A percentile compares a stretch with the other conserved stretches of the same genome.
Conservation (phyloP, 2,797 vertebrate species). For the Tenualosa thibaudeaui region DNA sequence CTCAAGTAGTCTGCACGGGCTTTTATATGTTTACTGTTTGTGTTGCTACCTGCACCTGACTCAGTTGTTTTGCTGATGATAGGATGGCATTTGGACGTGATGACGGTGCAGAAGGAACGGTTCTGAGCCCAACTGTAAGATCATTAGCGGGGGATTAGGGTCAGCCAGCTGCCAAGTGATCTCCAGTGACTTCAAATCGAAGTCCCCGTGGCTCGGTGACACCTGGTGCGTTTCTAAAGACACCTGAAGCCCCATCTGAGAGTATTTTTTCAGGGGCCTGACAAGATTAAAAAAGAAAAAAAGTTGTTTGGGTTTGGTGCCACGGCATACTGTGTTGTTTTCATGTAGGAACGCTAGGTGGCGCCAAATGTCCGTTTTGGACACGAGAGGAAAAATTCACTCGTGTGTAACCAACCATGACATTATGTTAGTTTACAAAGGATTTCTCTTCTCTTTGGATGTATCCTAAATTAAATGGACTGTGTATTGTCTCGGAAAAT, state of each 20-base stretch:
- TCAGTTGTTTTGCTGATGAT: slow-evolving; percentile 14
- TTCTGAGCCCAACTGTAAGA: slow-evolving; percentile 54
- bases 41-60: slow-evolving; percentile 11
- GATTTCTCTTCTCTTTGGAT: not conserved
- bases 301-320: not conserved
- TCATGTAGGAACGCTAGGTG: slow-evolving; percentile 65
- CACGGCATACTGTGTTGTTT: not conserved
- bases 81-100: slow-evolving; percentile 36
- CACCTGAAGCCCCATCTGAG: slow-evolving; percentile 14
- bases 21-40: slow-evolving; percentile 5
- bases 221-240: slow-evolving; percentile 11
- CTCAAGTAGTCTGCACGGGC: not conserved
- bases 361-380: slow-evolving; percentile 60
- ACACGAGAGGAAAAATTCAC: not conserved
- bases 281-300: not conserved
- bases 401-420: slow-evolving; percentile 33
- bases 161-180: slow-evolving; percentile 64
- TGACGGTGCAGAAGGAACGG: slow-evolving; percentile 45
- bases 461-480: not conserved
- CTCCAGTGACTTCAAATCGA: slow-evolving; percentile 53
- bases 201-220: not conserved
- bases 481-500: not conserved
- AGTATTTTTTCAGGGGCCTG: not conserved
- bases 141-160: slow-evolving; percentile 76
- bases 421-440: slow-evolving; percentile 8